phyloP scores from a whole-genome alignment of 2,888 invertebrate species.

The Lamellibrachia columna region DNA sequence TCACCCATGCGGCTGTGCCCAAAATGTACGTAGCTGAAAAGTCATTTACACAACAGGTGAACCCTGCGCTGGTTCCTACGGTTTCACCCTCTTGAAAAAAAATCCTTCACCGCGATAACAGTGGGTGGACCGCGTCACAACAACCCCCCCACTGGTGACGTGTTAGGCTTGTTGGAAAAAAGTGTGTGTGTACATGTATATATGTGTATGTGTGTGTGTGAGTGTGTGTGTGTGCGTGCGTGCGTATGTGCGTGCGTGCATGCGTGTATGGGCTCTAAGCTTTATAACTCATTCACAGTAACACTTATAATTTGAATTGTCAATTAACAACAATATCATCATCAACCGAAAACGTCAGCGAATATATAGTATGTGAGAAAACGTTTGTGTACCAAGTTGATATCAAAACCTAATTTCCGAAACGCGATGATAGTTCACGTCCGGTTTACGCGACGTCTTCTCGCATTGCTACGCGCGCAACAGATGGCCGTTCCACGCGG shows the following conservation, averaged over 20 bases:
- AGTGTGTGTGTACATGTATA: no score
- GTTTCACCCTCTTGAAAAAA: no score
- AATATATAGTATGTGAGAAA: background rate
- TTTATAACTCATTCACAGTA: background rate
- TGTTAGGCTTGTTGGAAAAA: no score
- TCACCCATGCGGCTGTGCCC: no score
- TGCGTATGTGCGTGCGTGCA: background rate
- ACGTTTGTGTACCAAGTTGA: background rate
- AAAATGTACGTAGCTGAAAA: no score
- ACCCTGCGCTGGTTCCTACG: no score
- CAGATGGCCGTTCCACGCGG: background rate
- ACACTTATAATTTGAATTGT: background rate
- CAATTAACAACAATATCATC: background rate
- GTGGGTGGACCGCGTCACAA: no score
- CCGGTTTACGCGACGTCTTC: background rate
- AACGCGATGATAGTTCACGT: background rate
- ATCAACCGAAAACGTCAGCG: background rate
- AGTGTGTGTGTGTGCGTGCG: background rate
- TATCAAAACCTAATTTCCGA: background rate
- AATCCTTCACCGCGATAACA: no score
- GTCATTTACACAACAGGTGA: no score
- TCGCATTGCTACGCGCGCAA: background rate
- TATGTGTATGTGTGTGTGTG: background rate
- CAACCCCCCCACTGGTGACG: no score
- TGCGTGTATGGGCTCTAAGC: background rate